A percentile compares a stretch with the other conserved stretches of the same genome.
Evolutionary conservation across 2,113 vertebrate species (phyloP).

Genomic region (Piliocolobus tephrosceles): DNA sequence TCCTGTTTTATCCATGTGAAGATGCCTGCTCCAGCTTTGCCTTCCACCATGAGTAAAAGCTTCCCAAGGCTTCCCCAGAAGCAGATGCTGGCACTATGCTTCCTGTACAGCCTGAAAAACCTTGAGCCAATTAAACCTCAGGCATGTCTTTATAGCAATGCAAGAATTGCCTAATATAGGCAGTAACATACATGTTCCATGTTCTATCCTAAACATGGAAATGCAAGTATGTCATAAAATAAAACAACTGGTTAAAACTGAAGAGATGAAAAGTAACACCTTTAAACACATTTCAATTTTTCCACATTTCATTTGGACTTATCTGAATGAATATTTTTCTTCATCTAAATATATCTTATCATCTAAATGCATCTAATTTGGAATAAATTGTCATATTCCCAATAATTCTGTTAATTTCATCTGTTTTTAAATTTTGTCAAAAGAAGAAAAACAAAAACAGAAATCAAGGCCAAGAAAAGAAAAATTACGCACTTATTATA

Average conservation of each 20-base stretch:
- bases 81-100: no score
- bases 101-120: no score
- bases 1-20: no score
- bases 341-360: slow-evolving; percentile 35
- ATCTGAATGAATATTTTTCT: neutral
- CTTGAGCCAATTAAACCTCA: no score
- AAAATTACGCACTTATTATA: neutral
- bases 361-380: slow-evolving; percentile 18
- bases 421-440: neutral
- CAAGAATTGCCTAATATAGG: no score
- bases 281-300: neutral
- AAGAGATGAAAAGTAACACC: neutral
- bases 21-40: no score
- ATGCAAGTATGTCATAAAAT: neutral
- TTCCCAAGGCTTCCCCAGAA: no score
- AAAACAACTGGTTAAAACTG: neutral
- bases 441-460: neutral
- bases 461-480: neutral
- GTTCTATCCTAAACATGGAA: neutral
- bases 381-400: neutral
- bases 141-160: no score
- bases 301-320: neutral
- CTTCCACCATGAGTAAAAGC: no score
- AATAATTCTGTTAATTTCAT: neutral
- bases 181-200: neutral